These are phyloP conservation scores for Lates calcarifer DNA, from an alignment of 2,113 vertebrate genomes.

Conservation along the genomic window DNA sequence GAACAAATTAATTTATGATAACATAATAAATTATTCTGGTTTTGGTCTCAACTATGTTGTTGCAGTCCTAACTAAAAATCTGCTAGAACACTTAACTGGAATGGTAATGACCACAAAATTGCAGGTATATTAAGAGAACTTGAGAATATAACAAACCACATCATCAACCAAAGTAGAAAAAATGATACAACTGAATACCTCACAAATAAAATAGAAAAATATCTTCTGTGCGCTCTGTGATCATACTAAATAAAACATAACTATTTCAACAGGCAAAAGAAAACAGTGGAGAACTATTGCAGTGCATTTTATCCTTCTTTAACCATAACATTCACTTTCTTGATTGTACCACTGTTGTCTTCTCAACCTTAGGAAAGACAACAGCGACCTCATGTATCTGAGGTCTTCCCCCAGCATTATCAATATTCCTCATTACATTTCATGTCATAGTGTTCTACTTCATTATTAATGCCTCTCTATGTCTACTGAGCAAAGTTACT, in stretches of 20 bases:
- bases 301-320: conserved; percentile 49
- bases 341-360: not conserved
- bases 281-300: conserved; percentile 51
- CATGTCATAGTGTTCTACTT: not conserved
- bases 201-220: conserved; percentile 27
- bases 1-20: not conserved
- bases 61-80: not conserved
- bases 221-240: conserved; percentile 30
- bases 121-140: not conserved
- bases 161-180: conserved; percentile 11
- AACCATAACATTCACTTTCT: conserved; percentile 40
- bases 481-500: conserved; percentile 31
- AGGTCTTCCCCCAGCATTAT: conserved; percentile 1
- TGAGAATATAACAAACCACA: conserved; percentile 32
- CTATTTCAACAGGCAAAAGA: conserved; percentile 18
- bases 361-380: not conserved
- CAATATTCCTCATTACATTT: not conserved
- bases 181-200: conserved; percentile 3
- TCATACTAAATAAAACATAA: conserved; percentile 22
- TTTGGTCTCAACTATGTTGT: conserved; percentile 3
- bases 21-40: not conserved
- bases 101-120: conserved; percentile 25
- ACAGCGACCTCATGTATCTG: not conserved
- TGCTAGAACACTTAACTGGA: conserved; percentile 7
- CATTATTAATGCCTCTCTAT: conserved; percentile 28